A percentile compares a stretch with the other conserved stretches of the same genome.
Evolutionary conservation across 2,113 vertebrate species (phyloP).

Genomic region (Trematocara stigmaticum): DNA sequence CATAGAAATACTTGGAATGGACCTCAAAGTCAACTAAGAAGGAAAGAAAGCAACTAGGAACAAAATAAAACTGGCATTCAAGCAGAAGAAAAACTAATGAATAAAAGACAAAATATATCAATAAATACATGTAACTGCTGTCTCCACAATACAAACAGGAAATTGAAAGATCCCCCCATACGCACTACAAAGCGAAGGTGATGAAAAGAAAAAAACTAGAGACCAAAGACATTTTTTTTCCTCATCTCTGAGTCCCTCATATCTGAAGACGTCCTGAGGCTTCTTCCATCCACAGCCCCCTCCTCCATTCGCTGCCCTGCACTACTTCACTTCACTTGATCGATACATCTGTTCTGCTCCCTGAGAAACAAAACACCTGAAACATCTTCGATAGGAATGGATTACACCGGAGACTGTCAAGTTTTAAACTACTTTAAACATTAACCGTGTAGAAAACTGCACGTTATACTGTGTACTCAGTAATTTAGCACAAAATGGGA

Average conservation of each 20-base stretch:
- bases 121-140: background rate
- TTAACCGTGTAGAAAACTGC: background rate
- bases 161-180: background rate
- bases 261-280: slow-evolving; percentile 3
- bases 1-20: background rate
- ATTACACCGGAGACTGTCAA: background rate
- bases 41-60: background rate
- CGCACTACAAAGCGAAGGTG: background rate
- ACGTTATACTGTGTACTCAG: background rate
- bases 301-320: background rate
- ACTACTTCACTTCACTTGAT: slow-evolving; percentile 23
- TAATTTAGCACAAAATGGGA: background rate
- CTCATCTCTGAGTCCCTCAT: background rate
- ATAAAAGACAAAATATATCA: background rate
- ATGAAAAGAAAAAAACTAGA: background rate
- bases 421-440: background rate
- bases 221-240: background rate
- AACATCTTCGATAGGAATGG: background rate
- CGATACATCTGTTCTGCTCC: slow-evolving; percentile 13
- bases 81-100: background rate
- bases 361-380: slow-evolving; percentile 15
- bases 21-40: background rate
- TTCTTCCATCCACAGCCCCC: background rate
- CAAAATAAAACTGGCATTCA: background rate
- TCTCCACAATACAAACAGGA: background rate